These are phyloP conservation scores for Metaphire vulgaris DNA, from an alignment of 1,140 invertebrate species.

Conservation along the genomic window DNA sequence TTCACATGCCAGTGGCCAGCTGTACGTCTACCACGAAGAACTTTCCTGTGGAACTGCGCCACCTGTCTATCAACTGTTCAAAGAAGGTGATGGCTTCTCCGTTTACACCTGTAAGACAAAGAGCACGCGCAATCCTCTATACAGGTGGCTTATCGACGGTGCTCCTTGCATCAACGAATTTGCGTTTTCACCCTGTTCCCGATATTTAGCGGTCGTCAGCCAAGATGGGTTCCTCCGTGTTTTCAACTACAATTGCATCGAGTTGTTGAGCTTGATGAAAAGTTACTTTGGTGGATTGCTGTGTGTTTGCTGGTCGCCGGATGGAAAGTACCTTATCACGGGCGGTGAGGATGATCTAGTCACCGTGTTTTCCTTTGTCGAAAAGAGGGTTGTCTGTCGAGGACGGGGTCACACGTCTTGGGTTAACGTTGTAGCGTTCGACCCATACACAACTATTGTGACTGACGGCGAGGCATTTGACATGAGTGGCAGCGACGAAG, in stretches of 20 bases:
- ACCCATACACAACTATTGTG: slow-evolving; percentile 71
- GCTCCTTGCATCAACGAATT: slow-evolving; percentile 89
- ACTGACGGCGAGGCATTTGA: slow-evolving; percentile 37
- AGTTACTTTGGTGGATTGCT: slow-evolving; percentile 89
- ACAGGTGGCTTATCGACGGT: slow-evolving; percentile 59
- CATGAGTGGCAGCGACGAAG: slow-evolving; percentile 47
- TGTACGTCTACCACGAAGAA: slow-evolving; percentile 97
- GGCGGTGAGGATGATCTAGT: slow-evolving; percentile 98
- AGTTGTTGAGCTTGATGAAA: slow-evolving; percentile 72
- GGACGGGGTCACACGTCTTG: slow-evolving; percentile 89
- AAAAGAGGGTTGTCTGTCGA: slow-evolving; percentile 85
- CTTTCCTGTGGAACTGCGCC: slow-evolving; percentile 74
- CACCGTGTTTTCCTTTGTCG: slow-evolving; percentile 91
- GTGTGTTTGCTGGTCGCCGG: slow-evolving; percentile 96
- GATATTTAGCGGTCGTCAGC: slow-evolving; percentile 69
- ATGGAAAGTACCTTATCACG: slow-evolving; percentile 87
- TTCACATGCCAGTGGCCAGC: slow-evolving; percentile 88
- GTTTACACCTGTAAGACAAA: slow-evolving; percentile 95
- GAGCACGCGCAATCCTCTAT: slow-evolving; percentile 88
- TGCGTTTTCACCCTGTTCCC: slow-evolving; percentile 88
- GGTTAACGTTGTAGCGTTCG: slow-evolving; percentile 91
- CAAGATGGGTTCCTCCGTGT: slow-evolving; percentile 94
- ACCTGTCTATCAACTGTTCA: slow-evolving; percentile 85
- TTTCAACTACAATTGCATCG: slow-evolving; percentile 96
- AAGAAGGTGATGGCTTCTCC: slow-evolving; percentile 86